These are phyloP conservation scores for Cremastobaeus sp. DNA, from an alignment of 2,888 invertebrate genomes.

Conservation along the genomic window DNA sequence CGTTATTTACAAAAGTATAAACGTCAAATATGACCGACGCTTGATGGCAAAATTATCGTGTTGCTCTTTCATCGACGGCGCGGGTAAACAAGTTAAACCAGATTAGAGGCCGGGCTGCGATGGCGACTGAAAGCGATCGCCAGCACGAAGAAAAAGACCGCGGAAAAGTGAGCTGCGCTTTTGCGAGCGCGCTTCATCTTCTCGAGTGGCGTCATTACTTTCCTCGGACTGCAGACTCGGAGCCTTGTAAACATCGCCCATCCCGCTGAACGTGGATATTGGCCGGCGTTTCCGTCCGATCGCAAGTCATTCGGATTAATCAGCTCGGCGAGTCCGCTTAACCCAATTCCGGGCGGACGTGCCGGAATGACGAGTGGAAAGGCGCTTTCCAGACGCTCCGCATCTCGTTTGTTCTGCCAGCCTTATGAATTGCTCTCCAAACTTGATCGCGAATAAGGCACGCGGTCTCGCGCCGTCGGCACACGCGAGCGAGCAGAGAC, in stretches of 20 bases:
- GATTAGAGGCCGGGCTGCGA: slow-evolving; percentile 56
- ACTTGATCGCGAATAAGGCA: slow-evolving; percentile 25
- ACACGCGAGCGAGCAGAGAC: too few relatives aligned
- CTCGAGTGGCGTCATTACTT: slow-evolving; percentile 73
- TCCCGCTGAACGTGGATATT: too few relatives aligned
- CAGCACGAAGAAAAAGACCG: slow-evolving; percentile 28
- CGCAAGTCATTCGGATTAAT: slow-evolving; percentile 53
- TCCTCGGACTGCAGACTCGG: slow-evolving; percentile 62
- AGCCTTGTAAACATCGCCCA: slow-evolving; percentile 61
- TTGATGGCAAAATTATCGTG: slow-evolving; percentile 38
- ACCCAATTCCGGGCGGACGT: slow-evolving; percentile 24
- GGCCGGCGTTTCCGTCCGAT: slow-evolving; percentile 29
- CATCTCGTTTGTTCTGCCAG: slow-evolving; percentile 29
- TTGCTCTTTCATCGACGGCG: slow-evolving; percentile 68
- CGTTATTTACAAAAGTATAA: slow-evolving; percentile 24
- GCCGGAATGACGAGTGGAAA: slow-evolving; percentile 16
- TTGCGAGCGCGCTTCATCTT: slow-evolving; percentile 70
- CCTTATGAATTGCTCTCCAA: slow-evolving; percentile 41
- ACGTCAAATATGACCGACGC: slow-evolving; percentile 11
- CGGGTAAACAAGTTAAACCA: slow-evolving; percentile 73
- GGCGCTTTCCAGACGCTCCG: neutral
- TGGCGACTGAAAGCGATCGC: slow-evolving; percentile 41
- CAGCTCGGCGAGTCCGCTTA: slow-evolving; percentile 50
- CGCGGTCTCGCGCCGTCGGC: slow-evolving; percentile 10
- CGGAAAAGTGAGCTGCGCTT: slow-evolving; percentile 46